A percentile compares a stretch with the other conserved stretches of the same genome.
Evolutionary conservation across 64 coral and sea anemone genomes (phyloP).

Genomic region (Montipora capricornis): DNA sequence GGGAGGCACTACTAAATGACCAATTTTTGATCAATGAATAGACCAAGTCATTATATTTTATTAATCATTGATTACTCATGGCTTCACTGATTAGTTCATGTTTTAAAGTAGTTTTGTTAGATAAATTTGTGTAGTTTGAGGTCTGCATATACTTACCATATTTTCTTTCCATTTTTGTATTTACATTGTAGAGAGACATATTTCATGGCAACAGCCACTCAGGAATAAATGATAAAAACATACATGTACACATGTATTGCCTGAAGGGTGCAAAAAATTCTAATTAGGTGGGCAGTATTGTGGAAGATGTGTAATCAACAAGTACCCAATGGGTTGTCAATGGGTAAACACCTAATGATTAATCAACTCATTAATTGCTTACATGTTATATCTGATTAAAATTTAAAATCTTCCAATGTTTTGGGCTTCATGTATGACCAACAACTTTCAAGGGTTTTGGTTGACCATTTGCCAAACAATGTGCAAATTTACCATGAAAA

Average conservation of each 20-base stretch:
- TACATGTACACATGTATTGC: not conserved
- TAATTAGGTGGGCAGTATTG: constrained; percentile 4
- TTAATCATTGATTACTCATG: not conserved
- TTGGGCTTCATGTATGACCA: too few species aligned
- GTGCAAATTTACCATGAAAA: too few species aligned
- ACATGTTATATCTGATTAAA: too few species aligned
- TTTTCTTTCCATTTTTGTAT: not conserved
- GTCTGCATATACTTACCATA: too few species aligned
- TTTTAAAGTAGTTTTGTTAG: too few species aligned
- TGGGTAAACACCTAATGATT: not conserved
- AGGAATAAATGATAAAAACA: not conserved
- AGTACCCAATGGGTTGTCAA: not conserved
- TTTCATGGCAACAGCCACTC: constrained; percentile 8
- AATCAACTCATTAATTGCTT: too few species aligned
- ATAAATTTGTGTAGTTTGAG: too few species aligned
- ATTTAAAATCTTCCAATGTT: too few species aligned
- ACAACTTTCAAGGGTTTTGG: too few species aligned
- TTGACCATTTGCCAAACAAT: too few species aligned
- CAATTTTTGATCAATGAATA: constrained; percentile 1
- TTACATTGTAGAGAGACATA: not conserved
- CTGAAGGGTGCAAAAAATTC: not conserved
- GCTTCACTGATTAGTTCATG: not conserved
- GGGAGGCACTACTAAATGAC: not conserved
- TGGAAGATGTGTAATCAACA: constrained; percentile 9
- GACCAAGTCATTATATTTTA: not conserved